Percentiles rank a stretch among this genome's conserved stretches.
phyloP scores from a whole-genome alignment of 2,113 vertebrate genomes.

The Pseudonaja textilis region DNA sequence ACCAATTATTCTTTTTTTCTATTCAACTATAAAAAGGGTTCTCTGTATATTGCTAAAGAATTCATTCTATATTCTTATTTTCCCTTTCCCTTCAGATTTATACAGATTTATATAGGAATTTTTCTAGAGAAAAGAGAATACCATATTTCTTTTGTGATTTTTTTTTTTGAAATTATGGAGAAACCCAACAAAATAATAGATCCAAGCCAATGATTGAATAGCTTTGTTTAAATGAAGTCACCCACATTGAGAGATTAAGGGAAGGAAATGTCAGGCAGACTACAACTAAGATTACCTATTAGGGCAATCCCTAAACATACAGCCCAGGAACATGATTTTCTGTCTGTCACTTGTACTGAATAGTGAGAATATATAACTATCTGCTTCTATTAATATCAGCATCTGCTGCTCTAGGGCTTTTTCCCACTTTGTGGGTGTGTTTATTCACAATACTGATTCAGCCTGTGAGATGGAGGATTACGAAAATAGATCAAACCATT shows the following conservation, averaged over 20 bases:
- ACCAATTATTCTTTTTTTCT: not conserved
- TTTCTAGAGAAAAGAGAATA: not conserved
- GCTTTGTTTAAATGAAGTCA: not conserved
- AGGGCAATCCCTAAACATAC: not conserved
- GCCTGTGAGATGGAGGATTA: not conserved
- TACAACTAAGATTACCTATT: not conserved
- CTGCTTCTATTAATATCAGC: not conserved
- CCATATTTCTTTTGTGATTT: not conserved
- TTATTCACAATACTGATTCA: conserved; percentile 4
- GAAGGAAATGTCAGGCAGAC: not conserved
- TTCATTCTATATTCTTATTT: not conserved
- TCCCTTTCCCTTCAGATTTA: not conserved
- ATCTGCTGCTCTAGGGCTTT: conserved; percentile 4
- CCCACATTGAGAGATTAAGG: not conserved
- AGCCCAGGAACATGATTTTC: not conserved
- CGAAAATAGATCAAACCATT: not conserved
- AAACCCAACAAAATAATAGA: not conserved
- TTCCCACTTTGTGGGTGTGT: not conserved
- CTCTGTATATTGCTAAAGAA: not conserved
- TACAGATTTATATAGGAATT: not conserved
- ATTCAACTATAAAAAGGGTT: not conserved
- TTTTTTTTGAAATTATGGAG: not conserved
- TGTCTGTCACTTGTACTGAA: not conserved
- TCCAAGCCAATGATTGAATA: not conserved
- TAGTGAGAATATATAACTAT: conserved; percentile 12